Evolutionary conservation across 2,797 vertebrate species (phyloP).

Genomic region (Antrozous pallidus): DNA sequence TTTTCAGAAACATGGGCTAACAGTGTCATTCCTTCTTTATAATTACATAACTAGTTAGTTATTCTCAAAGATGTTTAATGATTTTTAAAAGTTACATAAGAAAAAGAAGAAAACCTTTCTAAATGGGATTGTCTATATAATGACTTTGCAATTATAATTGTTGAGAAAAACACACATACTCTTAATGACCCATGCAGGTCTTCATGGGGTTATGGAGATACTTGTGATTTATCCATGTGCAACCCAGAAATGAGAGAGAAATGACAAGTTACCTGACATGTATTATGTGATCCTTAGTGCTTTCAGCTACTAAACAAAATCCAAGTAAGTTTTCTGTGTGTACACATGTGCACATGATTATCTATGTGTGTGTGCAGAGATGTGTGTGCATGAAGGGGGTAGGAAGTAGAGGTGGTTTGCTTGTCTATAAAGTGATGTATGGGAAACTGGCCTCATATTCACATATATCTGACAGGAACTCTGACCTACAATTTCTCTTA

Average conservation of each 20-base stretch:
- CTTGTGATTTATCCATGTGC: not conserved
- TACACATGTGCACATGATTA: not conserved
- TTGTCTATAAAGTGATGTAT: not conserved
- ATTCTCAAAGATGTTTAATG: not conserved
- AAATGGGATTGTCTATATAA: not conserved
- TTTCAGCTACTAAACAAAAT: not conserved
- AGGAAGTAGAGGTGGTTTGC: accelerated
- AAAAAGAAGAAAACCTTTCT: not conserved
- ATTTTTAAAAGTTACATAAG: not conserved
- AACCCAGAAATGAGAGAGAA: not conserved
- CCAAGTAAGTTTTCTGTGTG: not conserved
- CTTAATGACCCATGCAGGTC: not conserved
- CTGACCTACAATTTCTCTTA: not conserved
- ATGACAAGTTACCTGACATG: not conserved
- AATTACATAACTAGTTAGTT: not conserved
- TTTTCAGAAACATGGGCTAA: not conserved
- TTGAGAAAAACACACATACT: not conserved
- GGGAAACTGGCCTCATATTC: not conserved
- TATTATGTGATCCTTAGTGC: not conserved
- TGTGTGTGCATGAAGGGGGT: not conserved
- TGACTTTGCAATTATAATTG: not conserved
- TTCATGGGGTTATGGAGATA: not conserved
- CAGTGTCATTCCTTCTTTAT: not conserved
- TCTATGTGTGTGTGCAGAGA: not conserved
- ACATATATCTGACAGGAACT: not conserved